Evolutionary conservation across 2,113 vertebrate genomes (phyloP).

Genomic region (Indri indri): DNA sequence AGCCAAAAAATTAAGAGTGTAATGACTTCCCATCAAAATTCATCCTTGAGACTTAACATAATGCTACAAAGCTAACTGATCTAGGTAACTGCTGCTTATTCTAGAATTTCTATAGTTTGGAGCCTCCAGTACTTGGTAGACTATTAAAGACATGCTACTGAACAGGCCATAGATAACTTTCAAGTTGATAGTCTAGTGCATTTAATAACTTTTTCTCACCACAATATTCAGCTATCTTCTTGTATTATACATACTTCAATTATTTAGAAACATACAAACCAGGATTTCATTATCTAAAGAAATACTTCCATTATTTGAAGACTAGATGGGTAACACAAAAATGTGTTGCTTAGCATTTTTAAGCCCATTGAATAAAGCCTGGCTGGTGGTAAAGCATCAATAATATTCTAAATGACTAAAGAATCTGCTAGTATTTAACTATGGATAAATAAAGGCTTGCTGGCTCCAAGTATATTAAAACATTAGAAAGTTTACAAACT

Average conservation of each 20-base stretch:
- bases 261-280: conserved; percentile 11
- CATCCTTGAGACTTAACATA: not conserved
- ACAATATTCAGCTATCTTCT: not conserved
- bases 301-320: not conserved
- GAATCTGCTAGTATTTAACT: not conserved
- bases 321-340: not conserved
- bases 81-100: not conserved
- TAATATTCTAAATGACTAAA: not conserved
- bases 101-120: not conserved
- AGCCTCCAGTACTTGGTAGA: not conserved
- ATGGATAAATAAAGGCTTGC: not conserved
- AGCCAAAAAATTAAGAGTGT: not conserved
- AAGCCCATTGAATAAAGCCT: not conserved
- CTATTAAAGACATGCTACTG: not conserved
- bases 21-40: not conserved
- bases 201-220: not conserved
- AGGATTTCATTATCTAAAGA: not conserved
- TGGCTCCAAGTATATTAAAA: not conserved
- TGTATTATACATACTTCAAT: not conserved
- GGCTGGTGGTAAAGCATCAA: not conserved
- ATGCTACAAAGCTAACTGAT: not conserved
- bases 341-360: not conserved
- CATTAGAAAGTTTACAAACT: not conserved
- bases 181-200: not conserved
- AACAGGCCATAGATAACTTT: not conserved